These are phyloP conservation scores for Xestoiulus laeticollis DNA, from an alignment of 2,888 invertebrate species.

Conservation along the genomic window DNA sequence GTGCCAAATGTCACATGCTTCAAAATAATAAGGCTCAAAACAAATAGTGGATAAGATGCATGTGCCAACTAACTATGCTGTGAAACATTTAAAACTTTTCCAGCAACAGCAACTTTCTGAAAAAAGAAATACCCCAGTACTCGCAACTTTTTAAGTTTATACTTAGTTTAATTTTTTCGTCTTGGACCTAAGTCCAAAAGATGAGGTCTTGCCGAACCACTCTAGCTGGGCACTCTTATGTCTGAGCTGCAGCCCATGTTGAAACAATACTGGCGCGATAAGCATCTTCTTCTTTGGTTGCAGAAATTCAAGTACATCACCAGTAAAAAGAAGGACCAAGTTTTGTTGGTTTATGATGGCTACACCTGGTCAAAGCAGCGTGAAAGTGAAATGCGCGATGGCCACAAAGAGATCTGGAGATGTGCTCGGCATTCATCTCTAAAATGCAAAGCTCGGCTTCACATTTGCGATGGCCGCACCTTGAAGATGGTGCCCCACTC, in stretches of 20 bases:
- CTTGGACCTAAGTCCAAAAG: no score
- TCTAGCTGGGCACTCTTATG: not conserved
- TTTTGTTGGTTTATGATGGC: not conserved
- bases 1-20: no score
- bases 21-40: no score
- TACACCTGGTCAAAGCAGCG: not conserved
- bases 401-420: not conserved
- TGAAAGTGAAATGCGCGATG: not conserved
- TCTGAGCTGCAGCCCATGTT: not conserved
- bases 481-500: not conserved
- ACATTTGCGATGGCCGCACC: not conserved
- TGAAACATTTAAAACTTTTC: no score
- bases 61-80: no score
- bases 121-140: no score
- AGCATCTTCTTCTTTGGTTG: not conserved
- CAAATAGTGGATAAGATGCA: no score
- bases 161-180: no score
- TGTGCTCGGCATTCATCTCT: not conserved
- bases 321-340: not conserved
- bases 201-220: not conserved
- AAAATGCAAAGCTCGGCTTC: not conserved
- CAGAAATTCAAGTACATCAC: not conserved
- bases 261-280: not conserved
- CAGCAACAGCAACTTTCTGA: no score
- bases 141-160: no score